Evolutionary conservation across 2,888 invertebrate species (phyloP), one percentile per base, ranked within the genome.

Genomic region (Peribatodes rhomboidaria): DNA sequence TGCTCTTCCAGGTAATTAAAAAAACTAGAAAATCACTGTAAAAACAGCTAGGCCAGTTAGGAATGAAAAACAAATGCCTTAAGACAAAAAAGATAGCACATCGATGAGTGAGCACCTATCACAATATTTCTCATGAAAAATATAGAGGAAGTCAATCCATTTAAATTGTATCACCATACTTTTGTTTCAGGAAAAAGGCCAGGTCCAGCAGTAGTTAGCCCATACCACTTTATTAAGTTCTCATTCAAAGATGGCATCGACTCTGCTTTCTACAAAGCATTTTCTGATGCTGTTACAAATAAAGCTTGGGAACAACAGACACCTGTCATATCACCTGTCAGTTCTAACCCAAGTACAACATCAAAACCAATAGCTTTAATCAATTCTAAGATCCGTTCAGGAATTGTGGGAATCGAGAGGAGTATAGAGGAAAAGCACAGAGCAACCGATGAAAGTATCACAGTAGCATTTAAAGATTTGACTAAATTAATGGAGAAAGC

Each of bases 361-460:
- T 74, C 83, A 4, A 85, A 79, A 62, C 76, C 86, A 27, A 71
- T 78, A 8, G 70, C 80, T 47, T 85, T 88, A 11, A 87, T 92
- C 0, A 90, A 84, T 71, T 96, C 96, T 55, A 96, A 97, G 86
- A 94, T 96, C 47, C 93, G 97, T 54, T 96, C 96, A 9, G 99
- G 99, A 52, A 99, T 99, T 79, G 97, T 98, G 47, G 99, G 99
- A 1, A 99, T 99, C 75, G 99, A 99, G 87, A 95, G 98, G 77
- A 96, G 97, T 76, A 95, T 99, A 68, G 97, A 98, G 80, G 97
- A 98, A 81, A 97, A 97, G 82, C 97, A 98, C 53, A 96, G 97
- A 85, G 97, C 97, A 44, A 98, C 98, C 0, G 98, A 98, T 90
- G 96, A 97, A 80, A 98, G 97, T 81, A 99, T 99, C 75, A 96